Conservation (phyloP, 2,888 invertebrate genomes). For the Epistrophe eligans region DNA sequence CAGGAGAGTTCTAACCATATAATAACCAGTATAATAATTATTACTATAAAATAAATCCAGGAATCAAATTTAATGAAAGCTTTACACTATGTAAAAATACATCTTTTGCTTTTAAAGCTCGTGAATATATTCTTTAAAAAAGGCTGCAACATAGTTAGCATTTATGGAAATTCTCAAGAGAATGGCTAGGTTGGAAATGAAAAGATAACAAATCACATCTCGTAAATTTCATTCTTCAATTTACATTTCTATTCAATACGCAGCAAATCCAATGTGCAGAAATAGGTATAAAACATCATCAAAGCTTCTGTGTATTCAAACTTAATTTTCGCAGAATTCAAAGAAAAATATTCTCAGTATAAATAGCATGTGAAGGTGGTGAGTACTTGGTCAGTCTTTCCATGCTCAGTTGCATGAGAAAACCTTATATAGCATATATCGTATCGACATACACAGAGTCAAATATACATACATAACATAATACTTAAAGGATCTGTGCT, state of each 20-base stretch:
- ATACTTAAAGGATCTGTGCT: not conserved
- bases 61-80: not conserved
- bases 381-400: constrained; percentile 67
- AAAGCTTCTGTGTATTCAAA: constrained; percentile 19
- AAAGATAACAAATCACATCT: constrained; percentile 80
- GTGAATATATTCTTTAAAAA: not conserved
- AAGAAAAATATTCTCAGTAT: constrained; percentile 66
- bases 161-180: constrained; percentile 59
- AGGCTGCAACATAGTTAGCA: constrained; percentile 13
- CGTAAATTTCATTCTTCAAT: constrained; percentile 81
- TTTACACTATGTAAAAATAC: not conserved
- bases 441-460: not conserved
- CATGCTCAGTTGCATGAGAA: constrained; percentile 63
- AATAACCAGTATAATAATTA: no score
- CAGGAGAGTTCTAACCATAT: no score
- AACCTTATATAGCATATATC: constrained; percentile 33
- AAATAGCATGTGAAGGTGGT: constrained; percentile 62
- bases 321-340: constrained; percentile 21
- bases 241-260: constrained; percentile 76
- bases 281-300: not conserved
- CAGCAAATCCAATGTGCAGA: constrained; percentile 1
- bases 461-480: not conserved
- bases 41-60: not conserved
- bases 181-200: constrained; percentile 53
- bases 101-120: not conserved